These are phyloP conservation scores for Perodicticus potto DNA, from an alignment of 2,797 vertebrate genomes.

Conservation along the genomic window DNA sequence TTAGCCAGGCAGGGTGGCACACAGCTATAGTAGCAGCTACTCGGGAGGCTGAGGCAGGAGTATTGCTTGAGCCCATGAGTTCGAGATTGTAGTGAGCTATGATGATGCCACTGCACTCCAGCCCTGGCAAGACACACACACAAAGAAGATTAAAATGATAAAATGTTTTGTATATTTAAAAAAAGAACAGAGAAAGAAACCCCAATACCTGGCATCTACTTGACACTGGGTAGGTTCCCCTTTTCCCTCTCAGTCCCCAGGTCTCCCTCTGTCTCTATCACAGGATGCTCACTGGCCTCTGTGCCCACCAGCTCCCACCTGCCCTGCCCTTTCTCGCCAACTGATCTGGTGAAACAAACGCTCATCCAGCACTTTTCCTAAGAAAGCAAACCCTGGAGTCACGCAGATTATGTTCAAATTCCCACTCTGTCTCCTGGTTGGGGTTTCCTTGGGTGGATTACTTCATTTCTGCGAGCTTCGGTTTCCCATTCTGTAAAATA, in stretches of 20 bases:
- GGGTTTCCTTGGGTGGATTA: neutral
- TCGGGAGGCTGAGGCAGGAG: too few species aligned
- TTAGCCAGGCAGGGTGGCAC: too few species aligned
- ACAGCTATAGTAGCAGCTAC: too few species aligned
- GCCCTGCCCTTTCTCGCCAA: neutral
- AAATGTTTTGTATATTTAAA: too few species aligned
- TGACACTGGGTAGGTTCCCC: neutral
- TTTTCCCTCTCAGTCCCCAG: neutral
- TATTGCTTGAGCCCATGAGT: too few species aligned
- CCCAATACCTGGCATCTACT: neutral
- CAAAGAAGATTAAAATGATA: too few species aligned
- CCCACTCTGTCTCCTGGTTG: neutral
- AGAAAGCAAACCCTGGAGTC: neutral
- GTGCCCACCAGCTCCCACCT: neutral
- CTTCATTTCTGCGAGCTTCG: neutral
- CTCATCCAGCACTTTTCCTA: neutral
- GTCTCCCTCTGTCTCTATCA: neutral
- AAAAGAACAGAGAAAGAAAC: neutral
- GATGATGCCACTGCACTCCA: too few species aligned
- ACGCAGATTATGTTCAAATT: accelerated
- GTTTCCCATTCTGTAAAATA: neutral
- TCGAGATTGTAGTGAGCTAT: too few species aligned
- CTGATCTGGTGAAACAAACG: neutral
- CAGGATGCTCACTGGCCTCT: neutral
- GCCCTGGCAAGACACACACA: too few species aligned